Base-by-base conservation (phyloP, 2,797 vertebrate genomes). In the Tarsius wallacei region DNA sequence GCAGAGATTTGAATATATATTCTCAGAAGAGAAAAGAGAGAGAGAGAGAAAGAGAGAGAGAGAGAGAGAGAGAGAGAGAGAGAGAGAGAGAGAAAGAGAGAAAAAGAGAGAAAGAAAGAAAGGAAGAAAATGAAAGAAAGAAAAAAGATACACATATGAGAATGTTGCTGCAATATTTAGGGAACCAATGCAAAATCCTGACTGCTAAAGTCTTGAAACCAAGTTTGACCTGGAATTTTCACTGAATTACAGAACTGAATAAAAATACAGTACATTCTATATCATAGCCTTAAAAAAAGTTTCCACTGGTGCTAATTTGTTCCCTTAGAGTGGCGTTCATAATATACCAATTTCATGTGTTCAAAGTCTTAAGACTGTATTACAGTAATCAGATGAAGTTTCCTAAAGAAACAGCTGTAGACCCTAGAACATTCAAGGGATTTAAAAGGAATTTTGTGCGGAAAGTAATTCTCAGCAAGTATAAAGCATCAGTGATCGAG, bases 221-320 rank as follows among this genome's bases (percentile, higher is more conserved):
- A 83, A 82, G 13, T 80, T 80, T 93, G 68, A 70, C 1, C 13
- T 59, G 91, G 47, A 95, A 64, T 94, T 91, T 93, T 93, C 85
- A 95, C 55, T 93, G 33, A 83, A 91, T 76, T 95, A 95, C 21
- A n/a, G 36, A 94, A 95, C 1, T 47, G 57, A 96, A 82, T 64
- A 96, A 94, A 95, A 87, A 73, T 47, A 70, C 2, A 85, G 47
- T 28, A 71, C 16, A 42, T n/a, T 64, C 19, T 88, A 86, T 89
- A 59, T 97, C n/a, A 93, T 7, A 88, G n/a, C 24, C 22, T 89
- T 84, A 73, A 82, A 73, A 64, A 42, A 81, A 61, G 5, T 84
- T 80, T 87, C 26, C 24, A 55, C n/a, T 61, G 16, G 47, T 90
- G 22, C 13, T 92, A 73, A 93, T 89, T 86, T 95, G 42, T 91